phyloP scores from a whole-genome alignment of 1,140 invertebrate species.

The Drosophila miranda region DNA sequence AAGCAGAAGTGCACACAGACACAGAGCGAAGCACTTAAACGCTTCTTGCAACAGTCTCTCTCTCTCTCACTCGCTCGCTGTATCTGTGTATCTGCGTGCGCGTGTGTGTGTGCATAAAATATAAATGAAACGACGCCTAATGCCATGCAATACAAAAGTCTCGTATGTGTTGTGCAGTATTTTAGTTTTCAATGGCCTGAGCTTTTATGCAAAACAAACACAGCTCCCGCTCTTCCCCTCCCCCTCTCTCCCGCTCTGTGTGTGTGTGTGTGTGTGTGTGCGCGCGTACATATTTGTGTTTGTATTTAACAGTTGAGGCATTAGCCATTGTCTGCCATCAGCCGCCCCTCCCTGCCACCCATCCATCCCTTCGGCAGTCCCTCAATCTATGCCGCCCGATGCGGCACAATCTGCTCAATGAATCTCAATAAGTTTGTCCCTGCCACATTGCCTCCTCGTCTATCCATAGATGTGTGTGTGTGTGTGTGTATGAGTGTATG shows the following conservation, averaged over 20 bases:
- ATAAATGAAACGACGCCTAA: constrained; percentile 77
- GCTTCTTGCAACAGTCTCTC: constrained; percentile 11
- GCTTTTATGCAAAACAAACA: constrained; percentile 79
- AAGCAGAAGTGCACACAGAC: constrained; percentile 68
- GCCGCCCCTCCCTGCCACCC: neutral
- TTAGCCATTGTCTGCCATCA: constrained; percentile 62
- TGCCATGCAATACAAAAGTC: constrained; percentile 73
- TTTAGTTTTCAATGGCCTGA: constrained; percentile 78
- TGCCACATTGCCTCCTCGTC: constrained; percentile 13
- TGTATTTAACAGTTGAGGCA: constrained; percentile 72
- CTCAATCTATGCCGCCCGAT: constrained; percentile 34
- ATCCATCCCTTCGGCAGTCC: neutral
- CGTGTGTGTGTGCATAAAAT: constrained; percentile 71
- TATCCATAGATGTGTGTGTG: neutral
- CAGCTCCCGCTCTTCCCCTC: constrained; percentile 8
- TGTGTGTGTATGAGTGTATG: constrained; percentile 12
- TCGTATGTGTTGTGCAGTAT: constrained; percentile 76
- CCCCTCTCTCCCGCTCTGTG: constrained; percentile 9
- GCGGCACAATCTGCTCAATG: constrained; percentile 74
- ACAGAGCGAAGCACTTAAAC: constrained; percentile 41
- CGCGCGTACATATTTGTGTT: constrained; percentile 55
- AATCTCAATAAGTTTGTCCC: constrained; percentile 77
- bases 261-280: constrained; percentile 52
- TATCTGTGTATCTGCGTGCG: constrained; percentile 10
- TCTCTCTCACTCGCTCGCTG: constrained; percentile 1